A percentile compares a stretch with the other conserved stretches of the same genome.
Evolutionary conservation across 2,797 vertebrate species (phyloP).

Genomic region (Vultur gryphus): DNA sequence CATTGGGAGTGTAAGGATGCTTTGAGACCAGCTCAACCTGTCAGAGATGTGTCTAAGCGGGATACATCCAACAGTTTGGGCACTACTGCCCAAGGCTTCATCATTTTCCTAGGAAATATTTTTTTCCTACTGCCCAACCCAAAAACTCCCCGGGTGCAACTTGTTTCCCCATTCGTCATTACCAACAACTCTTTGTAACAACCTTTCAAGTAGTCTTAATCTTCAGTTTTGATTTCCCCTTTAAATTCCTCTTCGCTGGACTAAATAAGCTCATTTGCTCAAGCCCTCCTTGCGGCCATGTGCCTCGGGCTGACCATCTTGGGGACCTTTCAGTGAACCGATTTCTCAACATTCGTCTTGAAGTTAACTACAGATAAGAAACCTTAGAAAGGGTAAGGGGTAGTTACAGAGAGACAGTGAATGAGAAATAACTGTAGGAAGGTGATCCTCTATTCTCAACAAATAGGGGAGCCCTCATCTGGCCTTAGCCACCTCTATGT

Average conservation of each 20-base stretch:
- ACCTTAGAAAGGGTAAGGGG: not conserved
- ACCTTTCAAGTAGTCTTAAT: not conserved
- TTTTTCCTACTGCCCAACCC: not conserved
- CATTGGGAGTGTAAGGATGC: rapidly evolving
- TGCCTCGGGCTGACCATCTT: not conserved
- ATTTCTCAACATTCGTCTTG: not conserved
- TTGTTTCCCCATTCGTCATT: not conserved
- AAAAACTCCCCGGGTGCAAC: not conserved
- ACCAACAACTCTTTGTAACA: not conserved
- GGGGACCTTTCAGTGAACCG: not conserved
- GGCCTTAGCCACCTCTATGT: not conserved
- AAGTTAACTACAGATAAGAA: not conserved
- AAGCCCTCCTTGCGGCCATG: rapidly evolving
- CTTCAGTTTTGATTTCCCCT: not conserved
- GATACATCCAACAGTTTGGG: not conserved
- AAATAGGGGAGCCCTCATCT: not conserved
- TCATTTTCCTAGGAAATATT: not conserved
- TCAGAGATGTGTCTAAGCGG: not conserved
- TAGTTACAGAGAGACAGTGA: not conserved
- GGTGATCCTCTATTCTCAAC: not conserved
- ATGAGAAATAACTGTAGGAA: not conserved
- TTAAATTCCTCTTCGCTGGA: not conserved
- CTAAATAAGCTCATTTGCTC: not conserved
- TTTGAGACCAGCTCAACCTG: not conserved
- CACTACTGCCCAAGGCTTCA: not conserved